These are phyloP conservation scores for Epinephelus malabaricus DNA, from an alignment of 2,797 vertebrate genomes.

Conservation along the genomic window DNA sequence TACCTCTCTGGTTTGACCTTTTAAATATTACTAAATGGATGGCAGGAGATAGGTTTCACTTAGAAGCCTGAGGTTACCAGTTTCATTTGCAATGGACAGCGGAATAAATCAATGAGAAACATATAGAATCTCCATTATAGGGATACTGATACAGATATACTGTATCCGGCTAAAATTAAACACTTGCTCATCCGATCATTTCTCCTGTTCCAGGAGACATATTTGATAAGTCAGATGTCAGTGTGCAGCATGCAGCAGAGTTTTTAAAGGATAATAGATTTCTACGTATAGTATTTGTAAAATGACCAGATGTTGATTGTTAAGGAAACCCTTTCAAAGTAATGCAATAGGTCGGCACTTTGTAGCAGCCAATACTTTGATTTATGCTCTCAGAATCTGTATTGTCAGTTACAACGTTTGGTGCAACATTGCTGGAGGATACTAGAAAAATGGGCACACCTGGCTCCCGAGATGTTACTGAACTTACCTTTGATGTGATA, in stretches of 20 bases:
- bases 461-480: background rate
- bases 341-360: background rate
- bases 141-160: conserved; percentile 44
- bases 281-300: conserved; percentile 2
- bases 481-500: conserved; percentile 21
- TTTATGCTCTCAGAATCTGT: conserved; percentile 10
- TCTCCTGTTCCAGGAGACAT: background rate
- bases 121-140: conserved; percentile 53
- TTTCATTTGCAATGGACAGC: conserved; percentile 50
- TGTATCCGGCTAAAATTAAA: conserved; percentile 38
- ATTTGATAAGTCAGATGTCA: conserved; percentile 33
- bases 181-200: conserved; percentile 23
- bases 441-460: background rate
- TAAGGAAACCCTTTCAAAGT: conserved; percentile 18
- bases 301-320: conserved; percentile 9
- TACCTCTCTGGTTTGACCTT: conserved; percentile 60
- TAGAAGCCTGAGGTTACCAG: conserved; percentile 20
- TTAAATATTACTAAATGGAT: conserved; percentile 54
- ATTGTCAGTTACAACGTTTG: background rate
- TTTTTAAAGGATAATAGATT: background rate
- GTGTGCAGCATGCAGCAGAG: background rate
- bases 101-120: conserved; percentile 66
- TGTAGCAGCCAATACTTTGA: conserved; percentile 16
- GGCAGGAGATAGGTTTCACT: conserved; percentile 37
- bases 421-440: background rate